Base-by-base conservation (phyloP, 1,140 invertebrate species). In the Pseudoatta argentina region DNA sequence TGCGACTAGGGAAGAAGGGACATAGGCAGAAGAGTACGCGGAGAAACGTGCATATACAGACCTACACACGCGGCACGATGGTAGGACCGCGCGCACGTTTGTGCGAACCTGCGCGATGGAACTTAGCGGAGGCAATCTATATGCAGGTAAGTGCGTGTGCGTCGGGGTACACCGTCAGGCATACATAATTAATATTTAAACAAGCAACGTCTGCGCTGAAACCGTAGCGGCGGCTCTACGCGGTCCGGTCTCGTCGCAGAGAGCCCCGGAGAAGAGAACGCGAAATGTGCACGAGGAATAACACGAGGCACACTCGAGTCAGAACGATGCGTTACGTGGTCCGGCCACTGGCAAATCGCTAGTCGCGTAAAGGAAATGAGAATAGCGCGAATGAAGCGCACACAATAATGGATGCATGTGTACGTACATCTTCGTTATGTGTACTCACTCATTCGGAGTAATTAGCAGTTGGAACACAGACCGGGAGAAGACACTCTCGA, bases 151-250 rank as follows among this genome's bases (percentile, higher is more conserved):
- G 91, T 91, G 92, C 91, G 91, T 91, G 91, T 90, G 93, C 92
- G 89, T 91, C 86, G 89, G 87, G 79, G 73, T 91, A 88, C 89
- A 93, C 86, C 91, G 86, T 92, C 92, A 88, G 91, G 92, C 92
- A 94, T 94, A 92, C 93, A 94, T 94, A 94, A 94, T 94, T 93
- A 94, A 94, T 94, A 94, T 94, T 94, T 93, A 92, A 94, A 92
- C 89, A 93, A 94, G 92, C 81, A 89, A 86, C 86, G 89, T 87
- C 64, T 18, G 61, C 61, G 79, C 44, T n/a, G 71, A 48, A 18
- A 34, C 53, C 59, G 63, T 21, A 27, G 30, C 51, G 10, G 63
- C 57, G 79, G 24, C 78, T 85, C 61, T 64, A 51, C 59, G 67
- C 30, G 18, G 21, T 12, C 16, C 55, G 55, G 18, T 82, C 53